These are phyloP conservation scores for Tragelaphus strepsiceros DNA, from an alignment of 2,113 vertebrate species.

Conservation along the genomic window DNA sequence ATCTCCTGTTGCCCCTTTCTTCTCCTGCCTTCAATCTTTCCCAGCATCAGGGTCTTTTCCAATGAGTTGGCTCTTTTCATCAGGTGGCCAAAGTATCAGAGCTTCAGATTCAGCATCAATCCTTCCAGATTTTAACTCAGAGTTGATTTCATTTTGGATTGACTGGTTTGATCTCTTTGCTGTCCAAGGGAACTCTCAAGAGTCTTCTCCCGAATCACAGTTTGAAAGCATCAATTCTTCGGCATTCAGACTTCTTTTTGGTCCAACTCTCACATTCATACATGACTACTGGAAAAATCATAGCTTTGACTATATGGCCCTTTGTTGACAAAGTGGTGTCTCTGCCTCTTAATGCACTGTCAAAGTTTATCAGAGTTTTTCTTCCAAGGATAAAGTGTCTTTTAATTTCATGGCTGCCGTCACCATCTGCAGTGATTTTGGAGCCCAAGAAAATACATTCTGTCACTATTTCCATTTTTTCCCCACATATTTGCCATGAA, in stretches of 20 bases:
- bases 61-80: neutral
- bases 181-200: neutral
- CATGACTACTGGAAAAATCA: neutral
- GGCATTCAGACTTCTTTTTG: neutral
- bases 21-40: neutral
- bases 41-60: neutral
- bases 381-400: neutral
- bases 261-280: neutral
- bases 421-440: neutral
- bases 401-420: neutral
- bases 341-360: neutral
- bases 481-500: neutral
- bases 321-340: neutral
- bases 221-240: neutral
- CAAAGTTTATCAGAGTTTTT: neutral
- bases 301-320: neutral
- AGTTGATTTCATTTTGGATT: neutral
- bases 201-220: neutral
- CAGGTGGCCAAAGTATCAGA: neutral
- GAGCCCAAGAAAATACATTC: neutral
- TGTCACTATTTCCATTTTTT: neutral
- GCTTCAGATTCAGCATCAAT: neutral
- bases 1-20: rapidly evolving
- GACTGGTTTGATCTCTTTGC: neutral
- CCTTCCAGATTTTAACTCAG: neutral